Base-by-base conservation (phyloP, 2,113 vertebrate species). In the Pterocles orientalis region DNA sequence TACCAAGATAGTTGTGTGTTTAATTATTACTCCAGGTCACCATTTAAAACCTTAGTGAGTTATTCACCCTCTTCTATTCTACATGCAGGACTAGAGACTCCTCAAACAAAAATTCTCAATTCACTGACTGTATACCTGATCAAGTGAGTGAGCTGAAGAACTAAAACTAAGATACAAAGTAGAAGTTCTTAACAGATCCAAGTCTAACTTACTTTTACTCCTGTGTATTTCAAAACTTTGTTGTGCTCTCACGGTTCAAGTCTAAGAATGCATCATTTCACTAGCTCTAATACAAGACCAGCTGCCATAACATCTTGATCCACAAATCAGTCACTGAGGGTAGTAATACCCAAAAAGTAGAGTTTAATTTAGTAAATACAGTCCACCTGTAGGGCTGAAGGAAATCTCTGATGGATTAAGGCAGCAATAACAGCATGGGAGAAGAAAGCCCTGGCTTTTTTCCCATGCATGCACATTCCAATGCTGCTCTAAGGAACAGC, bases 21-120 rank as follows among this genome's bases (percentile, higher is more conserved):
- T 92, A 96, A 82, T 83, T 75, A 83, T 71, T 82, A 75, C 57
- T 25, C 17, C n/a, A 16, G 20, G 19, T 61, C 90, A 89, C 53
- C 60, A 88, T 62, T 80, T 45, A 69, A 92, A 88, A 14, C 24
- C 58, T 76, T 43, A 41, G 33, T 48, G 92, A 82, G n/a, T 79
- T 13, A 80, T 29, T 87, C 4, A 1, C 33, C 29, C 50, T 82
- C 41, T 29, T 78, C 91, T 72, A 87, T 57, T 86, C 45, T 54
- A 95, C 60, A 54, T 34, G 65, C 48, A 82, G 82, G 73, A 88
- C 66, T 54, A 80, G 26, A 92, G 64, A 81, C 39, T 93, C 33
- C 43, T 88, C 4, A 14, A 94, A 95, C 50, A 95, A 85, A 95
- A 95, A 94, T 57, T 78, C 23, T 58, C 48, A 48, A 8, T 69